Conservation (phyloP, 2,888 invertebrate genomes). For the Euplexia lucipara region DNA sequence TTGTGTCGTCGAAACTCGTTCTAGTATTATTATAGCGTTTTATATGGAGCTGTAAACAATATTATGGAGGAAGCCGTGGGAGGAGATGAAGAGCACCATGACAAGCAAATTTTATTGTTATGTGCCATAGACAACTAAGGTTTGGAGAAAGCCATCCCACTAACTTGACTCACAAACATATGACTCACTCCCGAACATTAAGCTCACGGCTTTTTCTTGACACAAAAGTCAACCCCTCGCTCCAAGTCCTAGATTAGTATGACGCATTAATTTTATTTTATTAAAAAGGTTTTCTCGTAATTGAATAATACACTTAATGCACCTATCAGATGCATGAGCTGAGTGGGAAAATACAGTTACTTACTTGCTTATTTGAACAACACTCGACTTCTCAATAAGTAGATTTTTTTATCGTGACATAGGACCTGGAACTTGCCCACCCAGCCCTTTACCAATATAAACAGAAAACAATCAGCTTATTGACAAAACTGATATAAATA, state of each 20-base stretch:
- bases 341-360: background rate
- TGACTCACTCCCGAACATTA: conserved; percentile 63
- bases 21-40: conserved; percentile 50
- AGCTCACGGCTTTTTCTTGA: conserved; percentile 46
- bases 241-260: conserved; percentile 32
- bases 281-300: background rate
- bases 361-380: conserved; percentile 1
- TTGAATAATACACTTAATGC: background rate
- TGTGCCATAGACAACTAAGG: conserved; percentile 47
- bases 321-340: background rate
- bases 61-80: conserved; percentile 54
- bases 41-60: conserved; percentile 55
- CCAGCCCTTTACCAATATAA: conserved; percentile 53
- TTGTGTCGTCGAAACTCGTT: conserved; percentile 50
- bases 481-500: conserved; percentile 61
- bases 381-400: conserved; percentile 7
- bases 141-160: conserved; percentile 52
- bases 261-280: conserved; percentile 31
- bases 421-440: conserved; percentile 17
- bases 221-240: conserved; percentile 36
- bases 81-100: conserved; percentile 59
- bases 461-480: conserved; percentile 62
- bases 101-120: conserved; percentile 65
- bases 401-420: conserved; percentile 26
- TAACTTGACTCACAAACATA: conserved; percentile 67